Evolutionary conservation across 2,113 vertebrate species (phyloP), one percentile per base, ranked within the genome.

Genomic region (Cyprinus carpio): DNA sequence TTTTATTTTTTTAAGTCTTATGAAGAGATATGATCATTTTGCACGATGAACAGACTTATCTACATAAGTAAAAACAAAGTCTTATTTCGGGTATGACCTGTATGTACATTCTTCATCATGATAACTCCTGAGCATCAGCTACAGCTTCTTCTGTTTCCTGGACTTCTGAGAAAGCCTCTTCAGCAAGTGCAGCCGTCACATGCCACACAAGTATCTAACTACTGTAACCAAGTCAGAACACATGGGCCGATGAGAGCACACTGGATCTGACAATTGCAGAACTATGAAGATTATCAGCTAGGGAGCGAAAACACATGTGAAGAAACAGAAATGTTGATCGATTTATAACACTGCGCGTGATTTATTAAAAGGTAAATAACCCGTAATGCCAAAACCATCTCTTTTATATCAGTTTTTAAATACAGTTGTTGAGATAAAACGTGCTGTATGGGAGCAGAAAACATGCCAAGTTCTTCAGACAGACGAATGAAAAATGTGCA

Each of bases 181-280:
- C 87, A 91, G 90, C 94, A 93, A 92, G 93, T 91, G 89, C 87
- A 94, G 89, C 89, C 86, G 75, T 92, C 92, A 92, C 95, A 95
- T 95, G 93, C 94, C 94, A 93, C 89, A 92, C 93, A 95, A 96
- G 95, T 94, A 92, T 95, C 94, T 94, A 92, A 95, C 92, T 94
- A 90, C 92, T 96, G 95, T 96, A 96, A 95, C 95, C 95, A 94
- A 97, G 94, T 93, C 92, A 86, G 96, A 96, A 94, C 96, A 97
- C 93, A 96, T 97, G 96, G 95, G 89, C 91, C 77, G 85, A 87
- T 89, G 90, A 92, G 92, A 93, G 85, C 71, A 83, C 89, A 62
- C 90, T 89, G 86, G 89, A 84, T 90, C 89, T 88, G 91, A 93
- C 91, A 90, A 91, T 94, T 92, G 90, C 87, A 93, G 90, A 92